Evolutionary conservation across 2,113 vertebrate species (phyloP).

Genomic region (Rhagologus leucostigma): DNA sequence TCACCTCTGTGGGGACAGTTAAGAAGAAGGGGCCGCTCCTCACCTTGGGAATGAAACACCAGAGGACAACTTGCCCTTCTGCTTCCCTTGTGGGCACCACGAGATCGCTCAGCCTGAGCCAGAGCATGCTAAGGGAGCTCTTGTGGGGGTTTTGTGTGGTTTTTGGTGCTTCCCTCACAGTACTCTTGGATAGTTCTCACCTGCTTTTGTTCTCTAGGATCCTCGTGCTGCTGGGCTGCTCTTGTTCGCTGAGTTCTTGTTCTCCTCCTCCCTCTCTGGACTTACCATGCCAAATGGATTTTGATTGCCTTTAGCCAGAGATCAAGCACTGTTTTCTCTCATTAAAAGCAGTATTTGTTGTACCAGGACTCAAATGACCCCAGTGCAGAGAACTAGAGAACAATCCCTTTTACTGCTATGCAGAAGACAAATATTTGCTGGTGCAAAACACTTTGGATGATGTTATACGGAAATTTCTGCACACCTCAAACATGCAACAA

Average conservation of each 20-base stretch:
- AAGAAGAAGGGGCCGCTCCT: background rate
- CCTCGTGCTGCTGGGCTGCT: background rate
- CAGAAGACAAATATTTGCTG: constrained; percentile 42
- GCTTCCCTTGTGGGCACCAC: fast-evolving
- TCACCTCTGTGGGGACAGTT: background rate
- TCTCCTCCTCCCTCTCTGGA: background rate
- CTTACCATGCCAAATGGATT: constrained; percentile 5
- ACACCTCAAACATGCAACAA: background rate
- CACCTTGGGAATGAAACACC: background rate
- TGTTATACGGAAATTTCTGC: background rate
- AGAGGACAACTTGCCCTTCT: background rate
- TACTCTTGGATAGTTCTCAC: background rate
- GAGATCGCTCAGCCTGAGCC: background rate
- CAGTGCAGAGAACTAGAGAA: background rate
- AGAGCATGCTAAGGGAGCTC: background rate
- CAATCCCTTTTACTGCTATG: background rate
- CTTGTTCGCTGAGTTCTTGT: background rate
- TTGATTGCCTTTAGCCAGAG: constrained; percentile 3
- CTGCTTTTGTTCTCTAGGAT: background rate
- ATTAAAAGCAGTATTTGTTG: constrained; percentile 37
- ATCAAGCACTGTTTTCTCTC: background rate
- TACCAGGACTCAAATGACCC: background rate
- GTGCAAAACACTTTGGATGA: background rate
- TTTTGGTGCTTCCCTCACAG: background rate
- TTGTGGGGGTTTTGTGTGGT: background rate